Evolutionary conservation across 2,113 vertebrate genomes (phyloP).

Genomic region (Herpailurus yagouaroundi): DNA sequence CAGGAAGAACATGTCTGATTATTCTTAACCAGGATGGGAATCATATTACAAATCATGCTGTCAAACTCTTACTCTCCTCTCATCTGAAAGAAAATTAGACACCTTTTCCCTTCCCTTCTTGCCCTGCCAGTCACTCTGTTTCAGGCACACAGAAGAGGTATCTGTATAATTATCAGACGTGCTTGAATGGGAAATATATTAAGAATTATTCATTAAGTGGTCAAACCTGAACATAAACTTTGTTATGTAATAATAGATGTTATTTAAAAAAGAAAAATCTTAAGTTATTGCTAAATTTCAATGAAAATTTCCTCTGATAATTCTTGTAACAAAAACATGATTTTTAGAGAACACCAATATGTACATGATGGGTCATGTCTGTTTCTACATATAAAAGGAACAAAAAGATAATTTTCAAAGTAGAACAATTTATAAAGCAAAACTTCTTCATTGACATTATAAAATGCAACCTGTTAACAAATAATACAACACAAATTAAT

Average conservation of each 20-base stretch:
- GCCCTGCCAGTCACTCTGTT: neutral
- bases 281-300: neutral
- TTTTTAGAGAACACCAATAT: neutral
- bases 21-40: neutral
- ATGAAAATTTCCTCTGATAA: neutral
- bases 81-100: neutral
- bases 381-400: neutral
- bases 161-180: neutral
- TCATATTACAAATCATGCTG: neutral
- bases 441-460: neutral
- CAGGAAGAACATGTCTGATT: neutral
- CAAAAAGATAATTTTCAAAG: neutral
- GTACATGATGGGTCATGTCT: neutral
- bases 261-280: neutral
- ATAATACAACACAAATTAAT: neutral
- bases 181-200: neutral
- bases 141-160: neutral
- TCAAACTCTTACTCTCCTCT: neutral
- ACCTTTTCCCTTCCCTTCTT: neutral
- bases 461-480: neutral
- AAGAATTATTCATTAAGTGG: neutral
- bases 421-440: neutral
- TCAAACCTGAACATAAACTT: neutral
- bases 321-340: neutral
- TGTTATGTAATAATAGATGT: neutral